phyloP scores from a whole-genome alignment of 2,113 vertebrate genomes.

The Vidua chalybeata region DNA sequence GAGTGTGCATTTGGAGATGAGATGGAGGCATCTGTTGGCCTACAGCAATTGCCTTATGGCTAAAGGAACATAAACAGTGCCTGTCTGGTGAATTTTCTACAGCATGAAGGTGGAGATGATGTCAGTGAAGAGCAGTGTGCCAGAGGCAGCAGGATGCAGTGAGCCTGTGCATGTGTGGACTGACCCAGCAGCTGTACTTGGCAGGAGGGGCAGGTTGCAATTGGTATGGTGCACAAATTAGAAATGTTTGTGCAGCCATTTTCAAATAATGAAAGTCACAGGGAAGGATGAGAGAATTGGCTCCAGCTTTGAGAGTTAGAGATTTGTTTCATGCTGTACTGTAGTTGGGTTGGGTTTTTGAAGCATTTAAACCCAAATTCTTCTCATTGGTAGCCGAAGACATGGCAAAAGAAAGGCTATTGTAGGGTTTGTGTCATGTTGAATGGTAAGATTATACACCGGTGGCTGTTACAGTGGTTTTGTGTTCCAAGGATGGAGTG shows the following conservation, averaged over 20 bases:
- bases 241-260: background rate
- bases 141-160: background rate
- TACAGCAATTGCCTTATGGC: background rate
- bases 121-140: background rate
- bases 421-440: background rate
- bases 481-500: constrained; percentile 32
- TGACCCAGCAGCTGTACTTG: background rate
- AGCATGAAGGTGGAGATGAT: background rate
- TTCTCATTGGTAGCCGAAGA: background rate
- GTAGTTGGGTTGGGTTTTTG: background rate
- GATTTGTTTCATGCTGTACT: background rate
- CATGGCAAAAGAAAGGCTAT: constrained; percentile 20
- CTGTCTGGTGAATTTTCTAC: background rate
- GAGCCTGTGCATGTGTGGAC: background rate
- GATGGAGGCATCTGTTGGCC: background rate
- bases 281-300: background rate
- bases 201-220: background rate
- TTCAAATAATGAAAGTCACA: background rate
- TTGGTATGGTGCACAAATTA: background rate
- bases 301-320: background rate
- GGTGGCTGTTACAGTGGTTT: constrained; percentile 29
- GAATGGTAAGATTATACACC: constrained; percentile 17
- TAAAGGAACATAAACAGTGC: background rate
- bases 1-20: background rate
- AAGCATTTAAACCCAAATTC: background rate